Evolutionary conservation across 2,113 vertebrate genomes (phyloP).

Genomic region (Tupaia tana): DNA sequence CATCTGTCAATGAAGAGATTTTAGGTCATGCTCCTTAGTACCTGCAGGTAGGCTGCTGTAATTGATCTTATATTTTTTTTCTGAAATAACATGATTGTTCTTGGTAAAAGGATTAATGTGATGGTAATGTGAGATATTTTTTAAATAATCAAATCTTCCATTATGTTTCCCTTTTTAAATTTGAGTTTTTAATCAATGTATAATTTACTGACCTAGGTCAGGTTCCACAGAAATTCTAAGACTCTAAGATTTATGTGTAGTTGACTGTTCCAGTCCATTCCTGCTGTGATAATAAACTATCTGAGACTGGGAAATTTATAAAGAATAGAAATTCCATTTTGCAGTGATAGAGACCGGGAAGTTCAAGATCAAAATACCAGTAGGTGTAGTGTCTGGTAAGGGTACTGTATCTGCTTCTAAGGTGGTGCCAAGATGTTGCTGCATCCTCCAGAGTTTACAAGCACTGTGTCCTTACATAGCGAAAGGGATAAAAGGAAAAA

Average conservation of each 20-base stretch:
- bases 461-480: background rate
- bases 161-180: background rate
- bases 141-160: background rate
- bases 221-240: background rate
- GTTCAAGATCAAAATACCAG: too few species aligned
- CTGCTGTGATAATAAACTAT: background rate
- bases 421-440: background rate
- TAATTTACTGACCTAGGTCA: background rate
- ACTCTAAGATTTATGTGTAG: background rate
- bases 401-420: background rate
- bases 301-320: background rate
- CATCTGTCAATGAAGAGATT: background rate
- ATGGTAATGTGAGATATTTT: background rate
- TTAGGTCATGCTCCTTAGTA: background rate
- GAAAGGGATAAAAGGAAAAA: background rate
- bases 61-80: background rate
- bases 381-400: background rate
- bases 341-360: background rate
- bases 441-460: background rate
- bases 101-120: background rate
- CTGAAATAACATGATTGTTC: background rate
- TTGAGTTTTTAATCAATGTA: background rate
- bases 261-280: background rate
- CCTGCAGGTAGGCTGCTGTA: background rate
- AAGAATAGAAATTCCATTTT: background rate